A percentile compares a stretch with the other conserved stretches of the same genome.
Conservation (phyloP, 2,888 invertebrate species). For the Machimus atricapillus region DNA sequence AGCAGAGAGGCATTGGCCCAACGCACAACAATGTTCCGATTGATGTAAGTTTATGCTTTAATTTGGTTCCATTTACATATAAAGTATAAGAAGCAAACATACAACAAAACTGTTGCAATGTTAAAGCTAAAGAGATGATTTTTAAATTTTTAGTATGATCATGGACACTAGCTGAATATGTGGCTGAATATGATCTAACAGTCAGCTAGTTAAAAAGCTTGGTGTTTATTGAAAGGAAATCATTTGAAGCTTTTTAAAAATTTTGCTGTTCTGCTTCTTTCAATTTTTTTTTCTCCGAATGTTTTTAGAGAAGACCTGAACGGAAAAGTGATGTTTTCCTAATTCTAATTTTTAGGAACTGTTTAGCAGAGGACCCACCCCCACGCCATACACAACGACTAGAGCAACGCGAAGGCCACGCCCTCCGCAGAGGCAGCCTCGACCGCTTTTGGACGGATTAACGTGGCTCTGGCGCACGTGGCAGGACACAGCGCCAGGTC, state of each 20-base stretch:
- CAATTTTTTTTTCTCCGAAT: background rate
- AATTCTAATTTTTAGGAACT: constrained; percentile 62
- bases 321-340: background rate
- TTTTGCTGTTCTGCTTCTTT: background rate
- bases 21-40: constrained; percentile 62
- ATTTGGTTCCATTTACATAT: background rate
- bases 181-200: too few species aligned
- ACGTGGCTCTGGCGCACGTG: constrained; percentile 69
- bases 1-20: constrained; percentile 76
- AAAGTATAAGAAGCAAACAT: too few species aligned
- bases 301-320: background rate
- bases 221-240: background rate
- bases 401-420: constrained; percentile 51
- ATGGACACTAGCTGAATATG: too few species aligned
- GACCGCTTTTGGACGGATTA: constrained; percentile 66
- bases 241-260: background rate
- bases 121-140: too few species aligned
- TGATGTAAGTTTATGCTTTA: constrained; percentile 50
- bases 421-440: constrained; percentile 61
- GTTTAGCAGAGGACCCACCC: constrained; percentile 65
- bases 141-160: too few species aligned
- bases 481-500: constrained; percentile 65
- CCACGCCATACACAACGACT: constrained; percentile 52
- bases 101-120: background rate
- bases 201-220: background rate